phyloP scores from a whole-genome alignment of 2,113 vertebrate species.

The Nothobranchius furzeri region DNA sequence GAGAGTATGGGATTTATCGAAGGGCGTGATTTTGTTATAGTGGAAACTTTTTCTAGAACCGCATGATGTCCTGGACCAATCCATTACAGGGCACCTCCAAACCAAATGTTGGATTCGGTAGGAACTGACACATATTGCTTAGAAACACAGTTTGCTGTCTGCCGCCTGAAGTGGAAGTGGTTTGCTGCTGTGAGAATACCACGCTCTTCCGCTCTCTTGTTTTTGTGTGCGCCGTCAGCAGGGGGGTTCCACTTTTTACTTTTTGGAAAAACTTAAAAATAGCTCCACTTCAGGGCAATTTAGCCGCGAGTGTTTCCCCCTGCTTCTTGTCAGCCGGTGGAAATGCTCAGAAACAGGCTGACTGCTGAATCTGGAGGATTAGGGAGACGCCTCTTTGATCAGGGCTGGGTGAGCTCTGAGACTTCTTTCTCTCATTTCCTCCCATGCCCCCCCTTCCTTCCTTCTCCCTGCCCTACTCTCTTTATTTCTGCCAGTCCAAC shows the following conservation, averaged over 20 bases:
- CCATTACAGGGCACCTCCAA: slow-evolving; percentile 6
- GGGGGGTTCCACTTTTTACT: slow-evolving; percentile 63
- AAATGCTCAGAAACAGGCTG: slow-evolving; percentile 75
- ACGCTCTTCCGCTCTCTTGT: slow-evolving; percentile 44
- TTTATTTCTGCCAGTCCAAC: slow-evolving; percentile 33
- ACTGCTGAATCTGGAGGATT: slow-evolving; percentile 80
- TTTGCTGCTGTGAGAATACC: slow-evolving; percentile 44
- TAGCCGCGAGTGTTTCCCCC: slow-evolving; percentile 73
- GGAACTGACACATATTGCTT: slow-evolving; percentile 18
- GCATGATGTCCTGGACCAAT: background rate
- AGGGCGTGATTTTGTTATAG: slow-evolving; percentile 13
- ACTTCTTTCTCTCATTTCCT: slow-evolving; percentile 41
- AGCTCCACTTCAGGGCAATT: slow-evolving; percentile 79
- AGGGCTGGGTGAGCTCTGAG: slow-evolving; percentile 65
- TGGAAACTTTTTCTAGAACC: slow-evolving; percentile 4
- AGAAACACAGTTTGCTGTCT: slow-evolving; percentile 6
- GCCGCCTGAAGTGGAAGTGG: slow-evolving; percentile 10
- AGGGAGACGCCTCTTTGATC: slow-evolving; percentile 79
- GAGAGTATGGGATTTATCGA: background rate
- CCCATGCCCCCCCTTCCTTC: slow-evolving; percentile 36
- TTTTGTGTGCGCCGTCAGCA: slow-evolving; percentile 56
- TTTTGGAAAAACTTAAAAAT: slow-evolving; percentile 78
- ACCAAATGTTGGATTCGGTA: background rate
- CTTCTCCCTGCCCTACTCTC: slow-evolving; percentile 25
- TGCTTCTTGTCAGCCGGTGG: slow-evolving; percentile 64